Percentiles rank a stretch among this genome's conserved stretches.
phyloP scores from a whole-genome alignment of 2,888 invertebrate species.

The Lydus trimaculatus region DNA sequence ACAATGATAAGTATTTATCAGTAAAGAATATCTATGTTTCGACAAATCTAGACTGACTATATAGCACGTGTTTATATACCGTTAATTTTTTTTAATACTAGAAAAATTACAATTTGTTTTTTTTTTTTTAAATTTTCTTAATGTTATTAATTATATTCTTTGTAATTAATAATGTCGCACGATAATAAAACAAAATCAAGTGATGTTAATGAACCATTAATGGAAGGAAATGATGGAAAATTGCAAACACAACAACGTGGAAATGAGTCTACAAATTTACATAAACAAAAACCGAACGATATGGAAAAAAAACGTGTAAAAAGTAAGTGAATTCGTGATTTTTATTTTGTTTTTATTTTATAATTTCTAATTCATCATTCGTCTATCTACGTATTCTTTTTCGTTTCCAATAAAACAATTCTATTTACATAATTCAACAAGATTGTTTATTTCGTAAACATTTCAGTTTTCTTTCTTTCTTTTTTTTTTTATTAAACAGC shows the following conservation, averaged over 20 bases:
- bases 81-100: conserved; percentile 11
- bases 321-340: conserved; percentile 36
- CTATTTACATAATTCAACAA: conserved; percentile 13
- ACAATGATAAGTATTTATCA: conserved; percentile 41
- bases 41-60: background rate
- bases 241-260: conserved; percentile 24
- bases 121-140: conserved; percentile 11
- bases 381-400: background rate
- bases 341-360: background rate
- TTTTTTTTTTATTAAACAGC: background rate
- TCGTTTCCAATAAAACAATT: conserved; percentile 21
- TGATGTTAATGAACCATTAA: conserved; percentile 41
- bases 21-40: conserved; percentile 24
- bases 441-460: background rate
- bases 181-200: conserved; percentile 30
- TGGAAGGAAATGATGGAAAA: conserved; percentile 30
- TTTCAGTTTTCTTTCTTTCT: background rate
- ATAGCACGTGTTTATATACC: conserved; percentile 30
- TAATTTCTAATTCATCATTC: background rate
- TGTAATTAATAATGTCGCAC: conserved; percentile 36
- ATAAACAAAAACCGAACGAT: conserved; percentile 20
- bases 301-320: conserved; percentile 36
- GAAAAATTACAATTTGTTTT: conserved; percentile 8
- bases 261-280: conserved; percentile 18
- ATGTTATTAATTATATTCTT: conserved; percentile 10